A percentile compares a stretch with the other conserved stretches of the same genome.
Evolutionary conservation across 2,113 vertebrate species (phyloP).

Genomic region (Nycticorax nycticorax): DNA sequence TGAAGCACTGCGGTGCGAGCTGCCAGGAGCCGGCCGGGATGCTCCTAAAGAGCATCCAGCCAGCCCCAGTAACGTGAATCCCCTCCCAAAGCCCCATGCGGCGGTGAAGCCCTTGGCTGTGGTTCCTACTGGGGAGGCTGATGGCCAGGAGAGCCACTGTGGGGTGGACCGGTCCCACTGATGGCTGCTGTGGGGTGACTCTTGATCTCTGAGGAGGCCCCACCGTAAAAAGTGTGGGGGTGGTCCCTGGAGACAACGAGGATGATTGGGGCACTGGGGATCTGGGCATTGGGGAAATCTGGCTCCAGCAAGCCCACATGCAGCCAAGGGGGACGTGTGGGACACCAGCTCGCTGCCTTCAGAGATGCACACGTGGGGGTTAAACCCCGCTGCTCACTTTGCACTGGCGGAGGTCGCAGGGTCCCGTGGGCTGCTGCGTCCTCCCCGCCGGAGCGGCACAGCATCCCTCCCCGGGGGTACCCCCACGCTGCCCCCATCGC

Average conservation of each 20-base stretch:
- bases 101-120: background rate
- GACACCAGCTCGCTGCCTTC: background rate
- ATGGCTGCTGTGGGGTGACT: background rate
- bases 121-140: rapidly evolving
- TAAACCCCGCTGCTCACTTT: background rate
- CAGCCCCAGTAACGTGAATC: background rate
- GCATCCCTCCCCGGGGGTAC: background rate
- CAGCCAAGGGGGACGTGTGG: background rate
- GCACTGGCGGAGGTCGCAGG: rapidly evolving
- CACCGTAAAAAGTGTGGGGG: rapidly evolving
- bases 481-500: rapidly evolving
- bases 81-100: rapidly evolving
- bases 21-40: background rate
- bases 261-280: background rate
- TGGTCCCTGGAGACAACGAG: background rate
- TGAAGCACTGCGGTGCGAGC: background rate
- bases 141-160: background rate
- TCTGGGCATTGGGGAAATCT: background rate
- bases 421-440: background rate
- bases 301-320: background rate
- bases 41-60: background rate
- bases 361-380: rapidly evolving
- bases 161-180: background rate
- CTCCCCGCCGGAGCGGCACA: background rate
- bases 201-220: rapidly evolving